Conservation (phyloP, 2,797 vertebrate species). For the Acipenser ruthenus region DNA sequence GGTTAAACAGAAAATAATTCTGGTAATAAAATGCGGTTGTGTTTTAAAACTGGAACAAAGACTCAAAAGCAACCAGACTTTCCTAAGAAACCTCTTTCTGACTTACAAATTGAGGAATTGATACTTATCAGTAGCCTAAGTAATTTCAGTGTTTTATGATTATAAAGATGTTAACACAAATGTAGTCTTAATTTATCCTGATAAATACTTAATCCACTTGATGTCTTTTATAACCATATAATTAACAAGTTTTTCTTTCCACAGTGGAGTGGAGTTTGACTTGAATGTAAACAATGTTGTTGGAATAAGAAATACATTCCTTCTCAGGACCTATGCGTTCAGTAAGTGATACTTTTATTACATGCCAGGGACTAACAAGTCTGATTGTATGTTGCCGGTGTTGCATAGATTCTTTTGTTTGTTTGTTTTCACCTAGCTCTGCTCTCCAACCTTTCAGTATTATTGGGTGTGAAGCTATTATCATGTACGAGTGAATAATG, state of each 20-base stretch:
- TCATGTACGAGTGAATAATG: background rate
- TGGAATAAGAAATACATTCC: slow-evolving; percentile 97
- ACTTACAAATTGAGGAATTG: no score
- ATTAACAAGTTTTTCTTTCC: slow-evolving; percentile 8
- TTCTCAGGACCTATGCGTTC: slow-evolving; percentile 83
- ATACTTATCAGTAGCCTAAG: no score
- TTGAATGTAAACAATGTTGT: slow-evolving; percentile 95
- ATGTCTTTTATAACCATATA: background rate
- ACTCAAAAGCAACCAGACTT: no score
- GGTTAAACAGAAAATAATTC: no score
- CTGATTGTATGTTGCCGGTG: background rate
- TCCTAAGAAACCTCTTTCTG: no score
- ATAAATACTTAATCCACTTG: background rate
- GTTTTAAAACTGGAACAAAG: no score
- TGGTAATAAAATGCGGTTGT: no score
- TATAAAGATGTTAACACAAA: no score
- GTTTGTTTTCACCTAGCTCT: background rate
- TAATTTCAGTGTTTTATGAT: no score
- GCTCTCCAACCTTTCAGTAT: no score
- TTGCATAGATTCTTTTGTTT: background rate
- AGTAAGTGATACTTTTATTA: slow-evolving; percentile 57
- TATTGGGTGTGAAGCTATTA: background rate
- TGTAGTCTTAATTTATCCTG: background rate
- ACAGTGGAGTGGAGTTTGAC: slow-evolving; percentile 87
- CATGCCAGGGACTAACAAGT: background rate